Evolutionary conservation across 2,113 vertebrate species (phyloP), one percentile per base, ranked within the genome.

Genomic region (Zosterops pallidus): DNA sequence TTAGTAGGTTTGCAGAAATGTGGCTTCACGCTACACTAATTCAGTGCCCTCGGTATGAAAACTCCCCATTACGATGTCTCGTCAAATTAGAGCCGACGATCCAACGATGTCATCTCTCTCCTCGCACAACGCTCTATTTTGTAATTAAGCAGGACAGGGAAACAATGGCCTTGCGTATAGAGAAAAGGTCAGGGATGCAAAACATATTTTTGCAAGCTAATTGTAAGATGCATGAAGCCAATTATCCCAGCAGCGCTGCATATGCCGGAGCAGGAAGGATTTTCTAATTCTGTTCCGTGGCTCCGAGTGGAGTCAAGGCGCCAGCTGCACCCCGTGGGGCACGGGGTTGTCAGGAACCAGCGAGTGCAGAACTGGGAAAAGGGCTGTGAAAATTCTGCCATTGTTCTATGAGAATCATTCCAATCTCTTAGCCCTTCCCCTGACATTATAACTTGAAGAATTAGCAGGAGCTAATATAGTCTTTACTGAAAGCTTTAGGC

Each of bases 1-100:
- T 96, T 96, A 89, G 94, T 59, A 86, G 97, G 94, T 96, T 96
- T 91, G 90, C 88, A 94, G 92, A 95, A 96, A 96, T 11, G 77
- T 44, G 82, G 92, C 94, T 96, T 96, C 95, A 97, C 12, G 92
- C 88, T 75, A 92, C 94, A 74, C 90, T 97, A 95, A 97, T 94
- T 93, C 95, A 41, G 86, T 97, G 97, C 95, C 97, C 97, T 97
- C 19, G 3, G 83, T 94, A 90, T 31, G 92, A 97, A 96, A 97
- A 94, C 96, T 93, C 96, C 90, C 96, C 94, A 96, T 42, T 75
- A 97, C 25, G 86, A 92, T 9, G 89, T 97, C 95, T 97, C 78
- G 39, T 97, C 93, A 97, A 96, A 97, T 97, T 95, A 95, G 64
- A 91, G 89, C 49, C 86, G 44, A 79, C 37, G 86, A 95, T 76